Conservation (phyloP, 2,797 vertebrate genomes). For the Poeciliopsis infans region DNA sequence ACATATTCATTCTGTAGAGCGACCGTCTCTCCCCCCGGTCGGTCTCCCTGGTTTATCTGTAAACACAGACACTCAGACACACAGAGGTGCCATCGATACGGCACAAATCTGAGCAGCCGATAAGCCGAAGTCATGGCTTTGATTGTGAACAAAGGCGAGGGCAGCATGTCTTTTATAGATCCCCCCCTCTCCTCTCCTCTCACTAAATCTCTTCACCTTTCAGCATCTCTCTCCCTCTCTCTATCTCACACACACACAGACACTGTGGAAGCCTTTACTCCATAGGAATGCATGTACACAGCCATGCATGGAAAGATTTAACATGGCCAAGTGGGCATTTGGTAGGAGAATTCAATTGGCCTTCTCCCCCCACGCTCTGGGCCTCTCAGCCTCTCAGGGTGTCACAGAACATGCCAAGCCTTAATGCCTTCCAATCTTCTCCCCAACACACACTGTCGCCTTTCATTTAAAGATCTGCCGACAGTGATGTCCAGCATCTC, state of each 20-base stretch:
- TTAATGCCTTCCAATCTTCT: conserved; percentile 81
- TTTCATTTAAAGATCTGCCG: conserved; percentile 74
- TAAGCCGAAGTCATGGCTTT: conserved; percentile 65
- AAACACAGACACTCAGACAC: conserved; percentile 15
- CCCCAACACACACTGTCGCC: conserved; percentile 78
- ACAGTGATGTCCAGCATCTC: conserved; percentile 65
- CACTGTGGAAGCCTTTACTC: conserved; percentile 6
- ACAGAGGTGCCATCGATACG: conserved; percentile 58
- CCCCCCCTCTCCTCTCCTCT: conserved; percentile 70
- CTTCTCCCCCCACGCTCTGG: conserved; percentile 42
- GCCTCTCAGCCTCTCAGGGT: conserved; percentile 60
- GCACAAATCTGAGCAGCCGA: conserved; percentile 77
- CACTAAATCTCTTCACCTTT: conserved; percentile 68
- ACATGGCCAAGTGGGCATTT: conserved; percentile 70
- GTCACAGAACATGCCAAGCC: conserved; percentile 74
- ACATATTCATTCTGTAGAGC: background rate
- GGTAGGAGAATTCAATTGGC: conserved; percentile 75
- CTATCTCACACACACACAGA: conserved; percentile 14
- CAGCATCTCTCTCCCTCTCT: conserved; percentile 38
- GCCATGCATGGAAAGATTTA: conserved; percentile 53
- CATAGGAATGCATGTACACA: conserved; percentile 51
- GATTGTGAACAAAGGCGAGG: conserved; percentile 74
- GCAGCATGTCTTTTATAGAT: conserved; percentile 76
- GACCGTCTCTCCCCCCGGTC: background rate
- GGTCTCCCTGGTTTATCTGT: conserved; percentile 19